Conservation (phyloP, 2,888 invertebrate genomes). For the Caenorhabditis sinica region DNA sequence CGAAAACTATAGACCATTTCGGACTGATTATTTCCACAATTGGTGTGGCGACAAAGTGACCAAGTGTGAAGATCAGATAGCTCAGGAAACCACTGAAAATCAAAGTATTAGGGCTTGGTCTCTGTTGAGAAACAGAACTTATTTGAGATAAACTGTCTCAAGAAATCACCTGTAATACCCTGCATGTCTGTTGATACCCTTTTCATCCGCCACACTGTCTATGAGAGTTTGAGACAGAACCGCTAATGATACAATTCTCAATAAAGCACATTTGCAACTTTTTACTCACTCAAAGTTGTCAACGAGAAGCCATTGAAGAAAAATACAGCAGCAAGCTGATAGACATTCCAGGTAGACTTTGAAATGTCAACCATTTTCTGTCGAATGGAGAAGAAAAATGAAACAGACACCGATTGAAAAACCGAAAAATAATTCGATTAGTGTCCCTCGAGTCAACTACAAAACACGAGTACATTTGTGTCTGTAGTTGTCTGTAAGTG, state of each 20-base stretch:
- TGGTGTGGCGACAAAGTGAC: slow-evolving; percentile 62
- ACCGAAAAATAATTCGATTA: neutral
- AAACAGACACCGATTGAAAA: neutral
- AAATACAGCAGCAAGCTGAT: slow-evolving; percentile 47
- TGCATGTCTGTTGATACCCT: slow-evolving; percentile 58
- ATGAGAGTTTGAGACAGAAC: slow-evolving; percentile 58
- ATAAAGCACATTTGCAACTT: neutral
- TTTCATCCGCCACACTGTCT: slow-evolving; percentile 38
- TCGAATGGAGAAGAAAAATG: neutral
- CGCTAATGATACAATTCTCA: slow-evolving; percentile 27
- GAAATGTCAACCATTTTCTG: slow-evolving; percentile 14
- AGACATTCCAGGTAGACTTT: slow-evolving; percentile 39
- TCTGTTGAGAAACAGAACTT: neutral
- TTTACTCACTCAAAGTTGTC: slow-evolving; percentile 49
- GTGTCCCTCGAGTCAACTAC: neutral
- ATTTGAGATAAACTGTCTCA: neutral
- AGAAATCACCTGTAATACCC: slow-evolving; percentile 54
- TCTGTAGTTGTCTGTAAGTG: neutral
- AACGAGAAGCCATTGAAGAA: slow-evolving; percentile 61
- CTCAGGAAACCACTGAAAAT: slow-evolving; percentile 40
- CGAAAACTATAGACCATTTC: slow-evolving; percentile 62
- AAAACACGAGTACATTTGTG: neutral
- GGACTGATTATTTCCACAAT: slow-evolving; percentile 64
- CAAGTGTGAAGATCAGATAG: slow-evolving; percentile 59
- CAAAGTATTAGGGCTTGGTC: too few relatives aligned